phyloP scores from a whole-genome alignment of 2,797 vertebrate species.

The Schizothorax lantsangensis region DNA sequence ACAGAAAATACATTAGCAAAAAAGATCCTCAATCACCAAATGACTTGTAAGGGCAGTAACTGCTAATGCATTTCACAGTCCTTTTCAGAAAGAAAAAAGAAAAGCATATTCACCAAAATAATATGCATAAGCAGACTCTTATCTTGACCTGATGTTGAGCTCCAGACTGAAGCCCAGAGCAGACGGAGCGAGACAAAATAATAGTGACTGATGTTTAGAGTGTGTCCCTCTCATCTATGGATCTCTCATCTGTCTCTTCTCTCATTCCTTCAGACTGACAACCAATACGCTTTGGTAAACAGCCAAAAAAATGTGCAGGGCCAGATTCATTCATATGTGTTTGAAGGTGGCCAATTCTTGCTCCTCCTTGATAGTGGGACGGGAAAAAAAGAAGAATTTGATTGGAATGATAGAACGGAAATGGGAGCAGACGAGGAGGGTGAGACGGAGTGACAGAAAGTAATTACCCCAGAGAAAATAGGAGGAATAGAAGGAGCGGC shows the following conservation, averaged over 20 bases:
- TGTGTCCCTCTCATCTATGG: conserved; percentile 28
- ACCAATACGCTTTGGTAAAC: conserved; percentile 50
- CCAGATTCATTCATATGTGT: conserved; percentile 53
- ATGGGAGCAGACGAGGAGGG: conserved; percentile 40
- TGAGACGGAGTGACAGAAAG: conserved; percentile 49
- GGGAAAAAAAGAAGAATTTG: conserved; percentile 27
- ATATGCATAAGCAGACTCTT: conserved; percentile 1
- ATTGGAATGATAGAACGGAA: conserved; percentile 49
- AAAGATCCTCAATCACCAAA: background rate
- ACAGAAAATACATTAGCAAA: conserved; percentile 11
- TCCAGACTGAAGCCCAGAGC: background rate
- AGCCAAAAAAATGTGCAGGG: conserved; percentile 7
- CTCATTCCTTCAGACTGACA: conserved; percentile 49
- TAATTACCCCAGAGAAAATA: conserved; percentile 56
- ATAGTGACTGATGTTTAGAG: conserved; percentile 49
- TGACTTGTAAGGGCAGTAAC: background rate
- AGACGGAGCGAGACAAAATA: conserved; percentile 35
- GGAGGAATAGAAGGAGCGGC: conserved; percentile 27
- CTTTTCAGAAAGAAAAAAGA: background rate
- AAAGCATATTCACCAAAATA: conserved; percentile 19
- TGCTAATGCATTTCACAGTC: background rate
- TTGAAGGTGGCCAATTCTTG: conserved; percentile 48
- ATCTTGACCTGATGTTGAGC: conserved; percentile 6
- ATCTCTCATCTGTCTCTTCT: conserved; percentile 40
- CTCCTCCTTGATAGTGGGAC: conserved; percentile 34